phyloP scores from a whole-genome alignment of 2,113 vertebrate genomes.

The Nyctereutes procyonoides region DNA sequence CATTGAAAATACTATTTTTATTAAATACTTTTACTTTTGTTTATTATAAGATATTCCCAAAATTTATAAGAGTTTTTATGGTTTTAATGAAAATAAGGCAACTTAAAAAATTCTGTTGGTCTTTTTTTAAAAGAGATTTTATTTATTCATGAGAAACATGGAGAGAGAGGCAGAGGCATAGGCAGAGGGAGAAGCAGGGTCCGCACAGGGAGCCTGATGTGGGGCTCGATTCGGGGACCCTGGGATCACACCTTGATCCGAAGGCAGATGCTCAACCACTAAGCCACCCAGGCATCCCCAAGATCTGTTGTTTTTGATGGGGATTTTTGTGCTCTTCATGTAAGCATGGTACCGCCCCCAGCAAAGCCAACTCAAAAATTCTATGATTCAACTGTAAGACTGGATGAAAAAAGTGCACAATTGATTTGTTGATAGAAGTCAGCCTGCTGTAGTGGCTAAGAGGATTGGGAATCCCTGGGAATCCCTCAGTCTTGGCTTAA shows the following conservation, averaged over 20 bases:
- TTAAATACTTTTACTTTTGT: neutral
- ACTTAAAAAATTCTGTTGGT: neutral
- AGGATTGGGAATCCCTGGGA: neutral
- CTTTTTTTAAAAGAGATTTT: too few relatives aligned
- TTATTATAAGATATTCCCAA: constrained; percentile 31
- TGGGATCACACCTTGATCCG: too few relatives aligned
- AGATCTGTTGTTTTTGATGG: neutral
- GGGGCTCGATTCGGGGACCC: too few relatives aligned
- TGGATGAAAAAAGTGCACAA: neutral
- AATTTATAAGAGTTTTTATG: neutral
- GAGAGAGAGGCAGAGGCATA: too few relatives aligned
- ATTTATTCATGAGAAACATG: too few relatives aligned
- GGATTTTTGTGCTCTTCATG: neutral
- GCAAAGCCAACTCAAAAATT: neutral
- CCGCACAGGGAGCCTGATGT: too few relatives aligned
- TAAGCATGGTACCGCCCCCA: neutral
- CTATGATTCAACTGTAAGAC: neutral
- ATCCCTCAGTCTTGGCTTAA: neutral
- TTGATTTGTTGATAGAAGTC: neutral
- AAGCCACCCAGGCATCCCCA: too few relatives aligned
- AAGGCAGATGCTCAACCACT: too few relatives aligned
- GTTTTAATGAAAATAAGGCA: neutral
- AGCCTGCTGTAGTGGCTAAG: neutral
- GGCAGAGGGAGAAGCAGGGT: too few relatives aligned
- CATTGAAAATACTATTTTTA: constrained; percentile 19